Percentiles rank a stretch among this genome's conserved stretches.
phyloP scores from a whole-genome alignment of 2,888 invertebrate species.

The Bombylius discolor region DNA sequence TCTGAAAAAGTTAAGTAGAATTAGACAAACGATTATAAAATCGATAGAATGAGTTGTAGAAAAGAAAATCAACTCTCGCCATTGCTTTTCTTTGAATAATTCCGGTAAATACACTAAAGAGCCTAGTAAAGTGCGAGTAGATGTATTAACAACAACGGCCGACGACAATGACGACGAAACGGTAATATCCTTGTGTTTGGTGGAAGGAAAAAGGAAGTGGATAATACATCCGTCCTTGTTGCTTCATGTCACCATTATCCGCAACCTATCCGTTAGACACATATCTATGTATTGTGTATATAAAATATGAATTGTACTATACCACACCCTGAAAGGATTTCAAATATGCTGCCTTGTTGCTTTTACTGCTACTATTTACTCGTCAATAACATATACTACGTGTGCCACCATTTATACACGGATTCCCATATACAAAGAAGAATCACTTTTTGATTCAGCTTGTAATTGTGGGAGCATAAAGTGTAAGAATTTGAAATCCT shows the following conservation, averaged over 20 bases:
- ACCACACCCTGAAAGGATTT: slow-evolving; percentile 9
- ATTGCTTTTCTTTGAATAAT: slow-evolving; percentile 3
- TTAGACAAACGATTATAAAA: background rate
- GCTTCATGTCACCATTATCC: slow-evolving; percentile 35
- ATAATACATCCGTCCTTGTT: slow-evolving; percentile 41
- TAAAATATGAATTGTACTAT: background rate
- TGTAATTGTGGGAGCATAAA: background rate
- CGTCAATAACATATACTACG: background rate
- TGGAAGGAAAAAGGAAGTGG: slow-evolving; percentile 41
- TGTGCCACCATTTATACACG: background rate
- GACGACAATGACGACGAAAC: slow-evolving; percentile 36
- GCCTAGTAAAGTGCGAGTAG: slow-evolving; percentile 11
- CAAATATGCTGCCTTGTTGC: background rate
- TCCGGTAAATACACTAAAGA: background rate
- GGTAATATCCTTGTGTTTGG: slow-evolving; percentile 40
- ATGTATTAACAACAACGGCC: slow-evolving; percentile 14
- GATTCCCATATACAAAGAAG: too few relatives aligned
- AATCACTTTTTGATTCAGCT: too few relatives aligned
- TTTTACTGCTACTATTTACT: too few relatives aligned
- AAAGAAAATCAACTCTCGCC: background rate
- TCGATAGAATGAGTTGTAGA: background rate
- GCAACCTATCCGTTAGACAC: background rate
- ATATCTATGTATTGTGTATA: too few relatives aligned
- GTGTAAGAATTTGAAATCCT: slow-evolving; percentile 7
- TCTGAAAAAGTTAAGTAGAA: background rate